Conservation (phyloP, 1,140 invertebrate species). For the Drosophila lowei region DNA sequence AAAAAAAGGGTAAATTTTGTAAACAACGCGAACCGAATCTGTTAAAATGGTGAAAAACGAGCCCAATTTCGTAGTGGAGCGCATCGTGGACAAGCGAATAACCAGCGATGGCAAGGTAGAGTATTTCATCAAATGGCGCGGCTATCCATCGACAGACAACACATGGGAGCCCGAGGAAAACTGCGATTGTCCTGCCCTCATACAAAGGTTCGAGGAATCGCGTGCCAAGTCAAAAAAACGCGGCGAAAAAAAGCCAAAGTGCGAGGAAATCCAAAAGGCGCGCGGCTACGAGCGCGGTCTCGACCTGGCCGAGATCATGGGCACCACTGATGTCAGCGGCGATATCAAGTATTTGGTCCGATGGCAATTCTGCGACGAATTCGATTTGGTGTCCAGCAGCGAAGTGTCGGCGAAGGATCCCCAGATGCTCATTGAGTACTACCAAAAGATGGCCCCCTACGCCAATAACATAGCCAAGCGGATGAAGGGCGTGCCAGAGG, state of each 20-base stretch:
- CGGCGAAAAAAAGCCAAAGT: slow-evolving; percentile 83
- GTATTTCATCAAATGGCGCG: slow-evolving; percentile 83
- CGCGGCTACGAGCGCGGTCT: slow-evolving; percentile 92
- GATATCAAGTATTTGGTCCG: slow-evolving; percentile 75
- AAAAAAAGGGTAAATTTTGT: slow-evolving; percentile 17
- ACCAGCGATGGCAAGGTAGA: slow-evolving; percentile 82
- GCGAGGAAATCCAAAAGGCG: slow-evolving; percentile 78
- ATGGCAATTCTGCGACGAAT: slow-evolving; percentile 77
- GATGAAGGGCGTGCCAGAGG: slow-evolving; percentile 69
- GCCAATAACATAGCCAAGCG: slow-evolving; percentile 56
- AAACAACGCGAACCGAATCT: not conserved
- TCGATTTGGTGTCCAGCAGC: slow-evolving; percentile 67
- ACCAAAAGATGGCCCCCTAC: slow-evolving; percentile 75
- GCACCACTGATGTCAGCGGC: slow-evolving; percentile 84
- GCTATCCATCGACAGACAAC: slow-evolving; percentile 86
- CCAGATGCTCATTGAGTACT: slow-evolving; percentile 74
- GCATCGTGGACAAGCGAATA: slow-evolving; percentile 82
- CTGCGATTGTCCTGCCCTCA: slow-evolving; percentile 95
- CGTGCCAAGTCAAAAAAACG: slow-evolving; percentile 86
- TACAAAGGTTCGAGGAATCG: slow-evolving; percentile 93
- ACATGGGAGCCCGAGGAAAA: slow-evolving; percentile 96
- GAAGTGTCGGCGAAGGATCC: slow-evolving; percentile 71
- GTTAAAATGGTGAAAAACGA: slow-evolving; percentile 67
- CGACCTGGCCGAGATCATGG: slow-evolving; percentile 96
- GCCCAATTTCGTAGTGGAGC: slow-evolving; percentile 82